A percentile compares a stretch with the other conserved stretches of the same genome.
Evolutionary conservation across 2,113 vertebrate genomes (phyloP).

Genomic region (Lanius collurio): DNA sequence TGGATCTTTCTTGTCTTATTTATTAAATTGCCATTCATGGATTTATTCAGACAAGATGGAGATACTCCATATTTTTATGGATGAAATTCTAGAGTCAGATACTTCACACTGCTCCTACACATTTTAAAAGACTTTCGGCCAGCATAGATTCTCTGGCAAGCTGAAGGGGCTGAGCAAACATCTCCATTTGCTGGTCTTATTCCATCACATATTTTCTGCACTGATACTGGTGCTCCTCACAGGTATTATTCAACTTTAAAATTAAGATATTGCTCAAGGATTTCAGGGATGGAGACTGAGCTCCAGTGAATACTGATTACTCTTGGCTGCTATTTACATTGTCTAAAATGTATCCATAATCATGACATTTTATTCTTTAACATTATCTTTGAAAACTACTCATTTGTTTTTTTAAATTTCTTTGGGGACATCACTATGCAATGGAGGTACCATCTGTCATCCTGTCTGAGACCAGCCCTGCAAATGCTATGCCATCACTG

Average conservation of each 20-base stretch:
- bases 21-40: background rate
- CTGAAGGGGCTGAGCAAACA: background rate
- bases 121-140: background rate
- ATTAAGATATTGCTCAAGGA: background rate
- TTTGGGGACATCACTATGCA: background rate
- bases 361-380: background rate
- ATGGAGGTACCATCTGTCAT: conserved; percentile 26
- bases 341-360: background rate
- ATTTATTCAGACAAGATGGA: background rate
- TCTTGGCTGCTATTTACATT: background rate
- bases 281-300: background rate
- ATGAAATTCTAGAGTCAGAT: background rate
- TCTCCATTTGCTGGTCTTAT: background rate
- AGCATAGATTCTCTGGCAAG: background rate
- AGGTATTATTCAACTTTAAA: background rate
- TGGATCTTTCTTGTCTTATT: background rate
- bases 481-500: background rate
- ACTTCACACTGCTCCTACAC: background rate
- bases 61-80: background rate
- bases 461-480: background rate
- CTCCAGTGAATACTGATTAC: background rate
- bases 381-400: background rate
- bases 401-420: conserved; percentile 16
- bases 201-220: background rate
- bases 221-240: background rate